A percentile compares a stretch with the other conserved stretches of the same genome.
Evolutionary conservation across 2,888 invertebrate genomes (phyloP).

Genomic region (Sphecodes monilicornis): DNA sequence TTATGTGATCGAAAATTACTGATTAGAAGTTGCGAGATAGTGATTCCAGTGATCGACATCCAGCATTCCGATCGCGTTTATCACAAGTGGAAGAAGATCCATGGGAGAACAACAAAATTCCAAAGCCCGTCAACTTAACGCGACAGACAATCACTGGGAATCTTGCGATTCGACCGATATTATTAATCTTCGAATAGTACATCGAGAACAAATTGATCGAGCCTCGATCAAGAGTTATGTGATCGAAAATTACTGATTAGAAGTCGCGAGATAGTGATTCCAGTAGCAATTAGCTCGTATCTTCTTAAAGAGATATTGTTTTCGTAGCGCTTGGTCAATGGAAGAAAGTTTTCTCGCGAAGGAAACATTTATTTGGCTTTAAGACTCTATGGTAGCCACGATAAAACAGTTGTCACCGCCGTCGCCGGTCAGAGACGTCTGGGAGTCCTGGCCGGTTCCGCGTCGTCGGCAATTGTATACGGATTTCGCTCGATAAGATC

Average conservation of each 20-base stretch:
- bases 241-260: neutral
- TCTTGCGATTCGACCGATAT: neutral
- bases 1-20: neutral
- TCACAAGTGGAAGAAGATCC: neutral
- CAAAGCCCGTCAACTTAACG: neutral
- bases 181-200: neutral
- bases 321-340: too few relatives aligned
- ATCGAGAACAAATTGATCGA: neutral
- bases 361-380: slow-evolving; percentile 36
- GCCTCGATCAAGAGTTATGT: neutral
- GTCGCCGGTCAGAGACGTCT: slow-evolving; percentile 41
- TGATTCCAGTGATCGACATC: neutral
- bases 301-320: neutral
- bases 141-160: neutral
- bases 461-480: slow-evolving; percentile 32
- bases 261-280: neutral
- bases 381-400: slow-evolving; percentile 38
- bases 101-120: neutral
- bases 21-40: neutral
- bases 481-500: slow-evolving; percentile 30
- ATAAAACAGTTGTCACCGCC: slow-evolving; percentile 49
- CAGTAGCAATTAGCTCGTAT: neutral
- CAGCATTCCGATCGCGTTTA: neutral
- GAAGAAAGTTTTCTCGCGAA: neutral
- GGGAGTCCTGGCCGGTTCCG: slow-evolving; percentile 18